A percentile compares a stretch with the other conserved stretches of the same genome.
Conservation (phyloP, 1,140 invertebrate species). For the Lucilia cuprina region DNA sequence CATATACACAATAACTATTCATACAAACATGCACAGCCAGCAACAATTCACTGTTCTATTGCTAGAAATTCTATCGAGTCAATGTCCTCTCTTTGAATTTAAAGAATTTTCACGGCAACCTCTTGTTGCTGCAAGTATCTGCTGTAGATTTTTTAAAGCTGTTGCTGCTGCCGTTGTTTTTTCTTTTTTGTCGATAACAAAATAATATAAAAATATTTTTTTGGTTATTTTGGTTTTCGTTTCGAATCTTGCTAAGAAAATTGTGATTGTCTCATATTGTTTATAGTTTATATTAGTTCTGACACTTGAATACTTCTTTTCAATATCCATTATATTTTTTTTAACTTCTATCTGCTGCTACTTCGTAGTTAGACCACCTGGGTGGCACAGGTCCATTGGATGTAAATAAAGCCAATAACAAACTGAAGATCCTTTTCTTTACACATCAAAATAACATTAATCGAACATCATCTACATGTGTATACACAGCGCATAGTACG, state of each 20-base stretch:
- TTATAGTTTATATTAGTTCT: neutral
- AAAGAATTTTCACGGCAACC: constrained; percentile 25
- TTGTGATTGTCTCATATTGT: neutral
- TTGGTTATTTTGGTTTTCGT: neutral
- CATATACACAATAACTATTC: neutral
- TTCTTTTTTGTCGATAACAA: neutral
- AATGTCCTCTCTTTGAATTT: constrained; percentile 31
- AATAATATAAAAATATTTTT: neutral
- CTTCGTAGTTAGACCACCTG: neutral
- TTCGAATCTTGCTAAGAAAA: neutral
- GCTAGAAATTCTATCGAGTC: constrained; percentile 11
- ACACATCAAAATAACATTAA: neutral
- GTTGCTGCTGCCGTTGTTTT: neutral
- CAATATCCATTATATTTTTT: neutral
- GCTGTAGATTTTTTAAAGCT: neutral
- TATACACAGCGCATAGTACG: neutral
- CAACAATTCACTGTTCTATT: constrained; percentile 5
- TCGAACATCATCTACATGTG: neutral
- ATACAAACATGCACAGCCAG: neutral
- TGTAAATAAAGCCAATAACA: neutral
- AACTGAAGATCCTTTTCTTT: neutral
- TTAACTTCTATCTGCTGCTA: neutral
- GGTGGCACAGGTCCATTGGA: neutral
- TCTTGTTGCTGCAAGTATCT: neutral
- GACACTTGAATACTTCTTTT: neutral